Evolutionary conservation across 2,797 vertebrate species (phyloP), one percentile per base, ranked within the genome.

Genomic region (Macroramphosus scolopax): DNA sequence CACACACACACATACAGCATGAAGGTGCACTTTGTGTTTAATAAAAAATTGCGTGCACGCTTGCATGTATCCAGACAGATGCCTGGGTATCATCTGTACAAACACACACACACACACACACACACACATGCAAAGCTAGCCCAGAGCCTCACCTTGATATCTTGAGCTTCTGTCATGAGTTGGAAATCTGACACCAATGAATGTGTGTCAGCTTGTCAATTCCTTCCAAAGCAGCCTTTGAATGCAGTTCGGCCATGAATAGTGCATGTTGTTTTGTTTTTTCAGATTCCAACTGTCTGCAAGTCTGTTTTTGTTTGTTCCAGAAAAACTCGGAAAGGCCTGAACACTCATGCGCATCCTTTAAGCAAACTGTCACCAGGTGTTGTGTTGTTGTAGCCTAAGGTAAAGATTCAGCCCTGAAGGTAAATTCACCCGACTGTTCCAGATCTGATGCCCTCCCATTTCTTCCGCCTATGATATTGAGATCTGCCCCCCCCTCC

Each of bases 121-220:
- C 15, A 37, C 20, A 59, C 41, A 42, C 59, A 68, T 65, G 72
- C 68, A 67, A 50, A 77, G 79, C 53, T 75, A 66, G 77, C 84
- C 79, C 69, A 51, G 73, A 87, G 83, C 73, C 80, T 85, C 81
- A 88, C 89, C 89, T 88, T 91, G 85, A 91, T 90, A 87, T 80
- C 69, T 55, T 75, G 78, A 85, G 83, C 81, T 87, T 89, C 91
- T 90, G 87, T 90, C 82, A 78, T 64, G 81, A 86, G 82, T 79
- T 80, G 76, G 71, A 86, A n/a, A 78, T 87, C 90, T 91, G 89
- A 93, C 90, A 91, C 77, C 84, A 85, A 77, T 77, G 84, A 84
- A 85, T 83, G 72, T 81, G 75, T 86, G 85, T 88, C 85, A 87
- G 78, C 49, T 83, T 91, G 86, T 90, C 87, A 89, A 77, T 84